Base-by-base conservation (phyloP, 2,797 vertebrate genomes). In the Perdix hodgsoniae region DNA sequence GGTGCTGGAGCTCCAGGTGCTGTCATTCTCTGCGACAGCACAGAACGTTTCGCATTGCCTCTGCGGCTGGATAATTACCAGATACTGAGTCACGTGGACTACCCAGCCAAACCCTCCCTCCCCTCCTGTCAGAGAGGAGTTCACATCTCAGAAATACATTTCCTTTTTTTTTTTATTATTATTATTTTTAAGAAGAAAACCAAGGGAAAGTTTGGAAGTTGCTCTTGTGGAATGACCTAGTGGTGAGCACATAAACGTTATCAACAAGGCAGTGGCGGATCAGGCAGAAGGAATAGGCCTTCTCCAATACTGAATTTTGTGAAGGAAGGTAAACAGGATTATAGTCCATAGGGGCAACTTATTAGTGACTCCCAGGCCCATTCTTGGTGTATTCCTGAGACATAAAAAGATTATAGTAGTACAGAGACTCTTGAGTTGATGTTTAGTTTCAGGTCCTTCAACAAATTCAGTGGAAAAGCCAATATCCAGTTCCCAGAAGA, bases 41-140 rank as follows among this genome's bases (percentile, higher is more conserved):
- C 78, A 93, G 90, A 94, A 84, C 27, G 19, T 91, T 97, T 96
- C 91, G 74, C 63, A 93, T 96, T 85, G 86, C 61, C 67, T 94
- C 69, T 92, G 82, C 61, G 83, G 85, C 74, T 90, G 88, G 77
- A 93, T 90, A 96, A 97, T 96, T 96, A 96, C 96, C 88, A 97
- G 73, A 80, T 92, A 91, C 40, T 17, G 86, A 88, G 60, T 75
- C 94, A 96, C 75, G 16, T 92, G 94, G 91, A 66, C 45, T 88
- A 94, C 61, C 85, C 73, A 87, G 73, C 4, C 3, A 90, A 94
- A 82, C 77, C 29, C 54, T 91, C 33, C 77, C 86, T 95, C 44
- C 29, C 49, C 69, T 92, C 50, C 89, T 94, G 93, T 92, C 76
- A 83, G 63, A 83, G 66, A 93, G 59, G 76, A 95, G 76, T 93